Conservation (phyloP, 1,140 invertebrate genomes). For the Helicoverpa zea region DNA sequence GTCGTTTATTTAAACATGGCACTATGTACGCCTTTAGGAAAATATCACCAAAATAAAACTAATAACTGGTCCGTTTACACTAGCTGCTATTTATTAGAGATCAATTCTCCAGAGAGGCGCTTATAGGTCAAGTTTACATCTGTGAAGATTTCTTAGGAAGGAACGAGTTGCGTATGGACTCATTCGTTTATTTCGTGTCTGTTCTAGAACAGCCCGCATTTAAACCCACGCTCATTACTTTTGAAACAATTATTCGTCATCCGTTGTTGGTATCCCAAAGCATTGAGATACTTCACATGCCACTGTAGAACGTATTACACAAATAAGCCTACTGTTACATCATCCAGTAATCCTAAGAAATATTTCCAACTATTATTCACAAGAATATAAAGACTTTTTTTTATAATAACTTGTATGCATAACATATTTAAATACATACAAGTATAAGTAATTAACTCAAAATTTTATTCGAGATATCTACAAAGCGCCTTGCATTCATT, state of each 20-base stretch:
- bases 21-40: background rate
- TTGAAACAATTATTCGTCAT: background rate
- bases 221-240: background rate
- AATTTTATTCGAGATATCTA: background rate
- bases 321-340: background rate
- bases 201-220: background rate
- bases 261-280: background rate
- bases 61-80: background rate
- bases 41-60: constrained; percentile 18
- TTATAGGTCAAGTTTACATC: no score
- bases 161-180: no score
- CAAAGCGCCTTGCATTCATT: constrained; percentile 23
- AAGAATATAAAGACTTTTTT: background rate
- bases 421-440: background rate
- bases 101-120: background rate
- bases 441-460: background rate
- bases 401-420: background rate
- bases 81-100: background rate
- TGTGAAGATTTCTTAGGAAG: no score
- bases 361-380: background rate
- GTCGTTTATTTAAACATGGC: constrained; percentile 17
- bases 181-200: background rate
- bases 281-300: background rate
- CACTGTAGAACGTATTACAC: background rate
- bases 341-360: background rate